Conservation (phyloP, 1,140 invertebrate species). For the Druon quercuslanigerum region DNA sequence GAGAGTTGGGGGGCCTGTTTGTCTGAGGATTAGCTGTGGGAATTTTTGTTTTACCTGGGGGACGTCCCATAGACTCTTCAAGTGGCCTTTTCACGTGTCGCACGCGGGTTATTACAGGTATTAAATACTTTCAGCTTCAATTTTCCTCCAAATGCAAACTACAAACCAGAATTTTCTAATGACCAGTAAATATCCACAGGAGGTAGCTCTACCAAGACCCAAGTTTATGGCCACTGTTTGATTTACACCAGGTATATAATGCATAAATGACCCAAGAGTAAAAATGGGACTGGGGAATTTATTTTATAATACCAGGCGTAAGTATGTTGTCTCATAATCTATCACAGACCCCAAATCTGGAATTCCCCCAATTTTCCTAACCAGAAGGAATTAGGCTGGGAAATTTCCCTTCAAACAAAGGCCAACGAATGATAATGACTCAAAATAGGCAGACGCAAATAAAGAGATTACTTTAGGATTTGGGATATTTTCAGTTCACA, state of each 20-base stretch:
- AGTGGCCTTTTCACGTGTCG: slow-evolving; percentile 4
- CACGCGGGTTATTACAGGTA: slow-evolving; percentile 17
- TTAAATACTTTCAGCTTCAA: slow-evolving; percentile 3
- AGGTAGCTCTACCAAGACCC: not conserved
- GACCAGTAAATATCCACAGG: slow-evolving; percentile 9
- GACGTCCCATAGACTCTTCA: not conserved
- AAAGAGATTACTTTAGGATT: too few relatives aligned
- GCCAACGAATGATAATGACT: too few relatives aligned
- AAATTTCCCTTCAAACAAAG: not conserved
- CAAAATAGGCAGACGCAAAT: too few relatives aligned
- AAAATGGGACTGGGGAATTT: too few relatives aligned
- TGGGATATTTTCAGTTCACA: too few relatives aligned
- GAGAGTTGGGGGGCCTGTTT: too few relatives aligned
- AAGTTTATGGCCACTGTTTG: not conserved
- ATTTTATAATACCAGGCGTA: too few relatives aligned
- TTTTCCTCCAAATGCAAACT: not conserved
- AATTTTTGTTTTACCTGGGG: slow-evolving; percentile 28
- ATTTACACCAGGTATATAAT: not conserved
- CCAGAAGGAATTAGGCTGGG: not conserved
- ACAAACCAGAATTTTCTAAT: not conserved
- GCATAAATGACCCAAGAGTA: not conserved
- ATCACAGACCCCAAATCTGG: not conserved
- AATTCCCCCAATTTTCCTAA: not conserved
- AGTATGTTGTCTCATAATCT: too few relatives aligned
- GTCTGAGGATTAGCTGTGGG: slow-evolving; percentile 8